phyloP scores from a whole-genome alignment of 2,113 vertebrate species.

The Chlorodrepanis virens region DNA sequence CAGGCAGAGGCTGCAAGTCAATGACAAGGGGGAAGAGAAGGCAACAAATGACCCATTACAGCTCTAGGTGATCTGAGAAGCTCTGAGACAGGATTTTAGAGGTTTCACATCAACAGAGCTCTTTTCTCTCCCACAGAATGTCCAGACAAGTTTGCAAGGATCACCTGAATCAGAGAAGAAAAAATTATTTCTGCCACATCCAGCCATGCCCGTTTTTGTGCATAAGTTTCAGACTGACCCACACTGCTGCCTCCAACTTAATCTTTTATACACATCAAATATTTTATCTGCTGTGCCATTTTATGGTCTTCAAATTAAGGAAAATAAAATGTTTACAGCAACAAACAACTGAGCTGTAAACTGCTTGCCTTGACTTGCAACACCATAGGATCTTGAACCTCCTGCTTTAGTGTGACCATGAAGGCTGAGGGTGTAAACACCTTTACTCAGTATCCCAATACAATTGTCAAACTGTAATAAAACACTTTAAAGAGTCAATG shows the following conservation, averaged over 20 bases:
- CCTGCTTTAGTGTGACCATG: background rate
- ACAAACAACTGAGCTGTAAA: background rate
- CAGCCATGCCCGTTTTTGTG: background rate
- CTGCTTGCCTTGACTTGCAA: background rate
- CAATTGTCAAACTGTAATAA: background rate
- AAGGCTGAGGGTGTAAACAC: background rate
- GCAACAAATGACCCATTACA: background rate
- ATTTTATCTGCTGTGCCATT: background rate
- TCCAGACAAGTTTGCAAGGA: background rate
- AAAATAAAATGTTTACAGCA: background rate
- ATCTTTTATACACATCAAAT: background rate
- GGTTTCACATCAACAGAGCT: background rate
- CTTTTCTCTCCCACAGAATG: background rate
- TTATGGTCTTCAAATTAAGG: background rate
- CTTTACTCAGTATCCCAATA: background rate
- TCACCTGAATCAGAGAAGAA: background rate
- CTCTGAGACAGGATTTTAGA: background rate
- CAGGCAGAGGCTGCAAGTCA: background rate
- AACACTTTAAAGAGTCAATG: background rate
- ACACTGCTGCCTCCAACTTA: background rate
- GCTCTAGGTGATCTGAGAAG: background rate
- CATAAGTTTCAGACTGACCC: background rate
- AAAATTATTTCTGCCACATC: background rate
- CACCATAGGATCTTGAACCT: background rate
- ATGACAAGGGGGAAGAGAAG: background rate